A percentile compares a stretch with the other conserved stretches of the same genome.
Evolutionary conservation across 1,140 invertebrate genomes (phyloP).

Genomic region (Pogonomyrmex californicus): DNA sequence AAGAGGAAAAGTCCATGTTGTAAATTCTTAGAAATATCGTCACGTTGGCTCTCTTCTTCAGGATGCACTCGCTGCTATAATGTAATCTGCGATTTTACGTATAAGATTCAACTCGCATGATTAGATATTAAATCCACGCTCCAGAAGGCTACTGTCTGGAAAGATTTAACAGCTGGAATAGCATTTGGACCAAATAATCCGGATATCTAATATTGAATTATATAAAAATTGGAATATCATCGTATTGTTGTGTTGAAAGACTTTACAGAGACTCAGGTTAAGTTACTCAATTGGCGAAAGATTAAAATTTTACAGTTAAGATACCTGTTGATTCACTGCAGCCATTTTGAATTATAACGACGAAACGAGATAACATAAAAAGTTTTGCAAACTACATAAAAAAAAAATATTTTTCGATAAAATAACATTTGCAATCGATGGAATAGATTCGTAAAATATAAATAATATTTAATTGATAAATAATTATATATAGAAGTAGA

Average conservation of each 20-base stretch:
- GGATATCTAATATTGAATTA: not conserved
- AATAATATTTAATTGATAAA: too few relatives aligned
- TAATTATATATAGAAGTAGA: too few relatives aligned
- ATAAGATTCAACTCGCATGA: not conserved
- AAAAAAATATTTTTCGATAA: too few relatives aligned
- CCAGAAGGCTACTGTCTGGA: conserved; percentile 10
- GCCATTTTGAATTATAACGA: too few relatives aligned
- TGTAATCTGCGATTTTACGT: not conserved
- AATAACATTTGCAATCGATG: too few relatives aligned
- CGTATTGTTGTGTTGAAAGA: not conserved
- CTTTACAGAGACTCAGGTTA: not conserved
- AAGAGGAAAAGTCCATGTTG: not conserved
- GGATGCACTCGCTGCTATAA: not conserved
- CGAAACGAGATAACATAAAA: too few relatives aligned
- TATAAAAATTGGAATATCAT: not conserved
- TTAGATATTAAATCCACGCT: conserved; percentile 29
- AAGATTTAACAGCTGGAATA: conserved; percentile 17
- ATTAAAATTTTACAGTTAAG: not conserved
- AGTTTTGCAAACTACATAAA: too few relatives aligned
- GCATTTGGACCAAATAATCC: not conserved
- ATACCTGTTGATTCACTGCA: not conserved
- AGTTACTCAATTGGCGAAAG: not conserved
- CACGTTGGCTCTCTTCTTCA: not conserved
- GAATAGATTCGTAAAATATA: too few relatives aligned
- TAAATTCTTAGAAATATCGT: conserved; percentile 15